Percentiles rank a stretch among this genome's conserved stretches.
Conservation (phyloP, 2,888 invertebrate species). For the Encarsia formosa region DNA sequence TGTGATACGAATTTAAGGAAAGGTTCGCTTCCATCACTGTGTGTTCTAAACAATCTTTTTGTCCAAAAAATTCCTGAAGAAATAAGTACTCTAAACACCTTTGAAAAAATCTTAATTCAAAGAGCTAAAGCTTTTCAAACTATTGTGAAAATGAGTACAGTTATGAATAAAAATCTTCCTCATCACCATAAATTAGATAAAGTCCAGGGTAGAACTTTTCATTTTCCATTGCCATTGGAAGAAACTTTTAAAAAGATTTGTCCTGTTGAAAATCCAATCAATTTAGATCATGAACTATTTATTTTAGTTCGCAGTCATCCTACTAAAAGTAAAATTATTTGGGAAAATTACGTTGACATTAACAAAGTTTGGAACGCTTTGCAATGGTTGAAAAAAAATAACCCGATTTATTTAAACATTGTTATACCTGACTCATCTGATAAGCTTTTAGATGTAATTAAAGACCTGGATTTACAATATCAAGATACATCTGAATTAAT, state of each 20-base stretch:
- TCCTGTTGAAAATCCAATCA: slow-evolving; percentile 33
- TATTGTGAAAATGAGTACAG: slow-evolving; percentile 36
- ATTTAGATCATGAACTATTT: slow-evolving; percentile 36
- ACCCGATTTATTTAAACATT: slow-evolving; percentile 35
- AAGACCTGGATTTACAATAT: too few relatives aligned
- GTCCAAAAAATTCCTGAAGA: slow-evolving; percentile 23
- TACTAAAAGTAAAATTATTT: too few relatives aligned
- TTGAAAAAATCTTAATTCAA: slow-evolving; percentile 37
- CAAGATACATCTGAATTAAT: too few relatives aligned
- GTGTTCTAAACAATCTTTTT: slow-evolving; percentile 34
- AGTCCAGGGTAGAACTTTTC: slow-evolving; percentile 30
- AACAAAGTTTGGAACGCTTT: slow-evolving; percentile 36
- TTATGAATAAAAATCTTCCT: slow-evolving; percentile 38
- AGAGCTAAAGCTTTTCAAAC: slow-evolving; percentile 43
- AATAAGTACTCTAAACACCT: slow-evolving; percentile 28
- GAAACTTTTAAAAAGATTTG: slow-evolving; percentile 41
- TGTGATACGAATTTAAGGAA: slow-evolving; percentile 27
- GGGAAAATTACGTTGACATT: too few relatives aligned
- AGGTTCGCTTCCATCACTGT: slow-evolving; percentile 32
- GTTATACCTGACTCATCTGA: slow-evolving; percentile 30
- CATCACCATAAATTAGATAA: slow-evolving; percentile 29
- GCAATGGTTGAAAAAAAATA: slow-evolving; percentile 36
- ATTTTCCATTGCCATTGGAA: slow-evolving; percentile 41
- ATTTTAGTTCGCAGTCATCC: slow-evolving; percentile 39
- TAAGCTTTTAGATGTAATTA: neutral